Base-by-base conservation (phyloP, 2,113 vertebrate genomes). In the Lonchura striata region DNA sequence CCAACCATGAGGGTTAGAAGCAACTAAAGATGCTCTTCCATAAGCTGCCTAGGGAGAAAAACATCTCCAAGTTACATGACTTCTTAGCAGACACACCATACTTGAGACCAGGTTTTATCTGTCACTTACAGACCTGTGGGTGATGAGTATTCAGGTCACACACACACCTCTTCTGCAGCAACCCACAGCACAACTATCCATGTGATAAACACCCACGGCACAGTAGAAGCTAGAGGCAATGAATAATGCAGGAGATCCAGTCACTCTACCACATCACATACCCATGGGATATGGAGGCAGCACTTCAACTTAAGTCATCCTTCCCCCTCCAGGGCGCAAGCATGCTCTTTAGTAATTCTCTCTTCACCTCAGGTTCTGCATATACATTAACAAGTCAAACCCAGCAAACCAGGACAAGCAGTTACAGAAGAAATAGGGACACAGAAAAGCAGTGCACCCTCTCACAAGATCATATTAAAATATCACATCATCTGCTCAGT, bases 201-300 rank as follows among this genome's bases (percentile, higher is more conserved):
- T 71, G 80, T 88, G 90, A 90, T 88, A 93, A 96, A 96, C 82
- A 90, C 86, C 85, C 95, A 86, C 54, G 0, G 52, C 88, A 86
- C 71, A 83, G 88, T 33, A 90, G 82, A 60, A 96, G 76, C 92
- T 88, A 74, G 82, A 31, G 49, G 92, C 52, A 60, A 96, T 96
- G 95, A 96, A 96, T 96, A 96, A 96, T 96, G 92, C 57, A 95
- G 61, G 68, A 95, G 92, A 92, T 65, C 35, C 80, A 92, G 94
- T 92, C 80, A 65, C 63, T 94, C 82, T 31, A 75, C 65, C 80
- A 88, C 64, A 35, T 2, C 83, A 18, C 60, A 83, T 46, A 86
- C 94, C 88, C 92, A 59, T 25, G 92, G 90, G 92, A 94, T 24
- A 88, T 2, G n/a, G 60, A 95, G 69, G 69, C 76, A 96, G 60